Percentiles rank a stretch among this genome's conserved stretches.
phyloP scores from a whole-genome alignment of 2,797 vertebrate species.

The Moxostoma hubbsi region DNA sequence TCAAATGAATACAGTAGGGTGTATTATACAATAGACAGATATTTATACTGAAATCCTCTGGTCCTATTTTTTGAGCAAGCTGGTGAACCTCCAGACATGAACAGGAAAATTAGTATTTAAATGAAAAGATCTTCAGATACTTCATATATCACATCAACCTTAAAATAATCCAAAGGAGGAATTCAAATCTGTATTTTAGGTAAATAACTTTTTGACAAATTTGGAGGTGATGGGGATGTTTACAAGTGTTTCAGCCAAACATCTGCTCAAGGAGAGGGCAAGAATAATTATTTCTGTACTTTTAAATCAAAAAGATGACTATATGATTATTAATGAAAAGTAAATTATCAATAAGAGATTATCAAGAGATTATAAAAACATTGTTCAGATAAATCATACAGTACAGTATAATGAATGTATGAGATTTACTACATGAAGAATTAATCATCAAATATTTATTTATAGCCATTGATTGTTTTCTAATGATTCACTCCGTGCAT shows the following conservation, averaged over 20 bases:
- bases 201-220: constrained; percentile 5
- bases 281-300: constrained; percentile 10
- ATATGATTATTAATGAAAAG: not conserved
- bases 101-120: constrained; percentile 22
- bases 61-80: constrained; percentile 2
- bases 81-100: constrained; percentile 2
- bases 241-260: constrained; percentile 17
- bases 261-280: constrained; percentile 14
- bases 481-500: constrained; percentile 74
- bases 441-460: constrained; percentile 6
- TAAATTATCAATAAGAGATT: constrained; percentile 25
- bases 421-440: not conserved
- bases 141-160: not conserved
- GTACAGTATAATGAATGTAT: constrained; percentile 17
- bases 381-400: constrained; percentile 15
- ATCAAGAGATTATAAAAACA: constrained; percentile 3
- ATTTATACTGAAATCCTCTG: not conserved
- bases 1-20: no score
- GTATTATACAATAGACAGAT: not conserved
- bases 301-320: constrained; percentile 20
- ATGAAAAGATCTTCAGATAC: not conserved
- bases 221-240: constrained; percentile 19
- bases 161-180: not conserved
- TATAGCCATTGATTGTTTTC: constrained; percentile 68
- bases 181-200: constrained; percentile 32